Evolutionary conservation across 1,140 invertebrate species (phyloP).

Genomic region (Drosophila sechellia): DNA sequence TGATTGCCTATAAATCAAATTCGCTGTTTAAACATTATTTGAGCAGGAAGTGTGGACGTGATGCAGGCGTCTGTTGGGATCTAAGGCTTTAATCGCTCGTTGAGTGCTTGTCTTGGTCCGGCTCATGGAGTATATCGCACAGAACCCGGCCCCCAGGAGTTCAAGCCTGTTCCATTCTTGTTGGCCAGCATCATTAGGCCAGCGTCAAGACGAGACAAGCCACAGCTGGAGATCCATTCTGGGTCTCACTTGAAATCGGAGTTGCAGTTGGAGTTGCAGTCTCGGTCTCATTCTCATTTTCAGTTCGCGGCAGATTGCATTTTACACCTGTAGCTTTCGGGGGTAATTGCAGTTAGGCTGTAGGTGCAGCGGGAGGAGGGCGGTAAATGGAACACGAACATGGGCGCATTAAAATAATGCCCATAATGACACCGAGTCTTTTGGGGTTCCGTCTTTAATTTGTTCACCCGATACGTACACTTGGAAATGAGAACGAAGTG

Average conservation of each 20-base stretch:
- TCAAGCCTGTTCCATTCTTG: conserved; percentile 30
- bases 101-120: conserved; percentile 41
- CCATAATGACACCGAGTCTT: conserved; percentile 48
- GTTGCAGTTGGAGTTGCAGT: neutral
- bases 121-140: neutral
- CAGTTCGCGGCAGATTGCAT: conserved; percentile 56
- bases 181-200: conserved; percentile 68
- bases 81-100: conserved; percentile 65
- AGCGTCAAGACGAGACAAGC: conserved; percentile 24
- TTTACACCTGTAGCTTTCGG: conserved; percentile 80
- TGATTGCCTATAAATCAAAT: conserved; percentile 82
- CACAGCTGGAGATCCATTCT: conserved; percentile 60
- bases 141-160: conserved; percentile 4
- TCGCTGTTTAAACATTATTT: conserved; percentile 79
- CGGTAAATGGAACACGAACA: conserved; percentile 31
- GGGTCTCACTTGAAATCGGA: conserved; percentile 8
- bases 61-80: conserved; percentile 62
- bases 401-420: conserved; percentile 53
- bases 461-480: conserved; percentile 4
- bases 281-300: conserved; percentile 15
- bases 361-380: neutral
- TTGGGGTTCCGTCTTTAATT: conserved; percentile 11
- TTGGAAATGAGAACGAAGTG: neutral
- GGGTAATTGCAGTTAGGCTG: conserved; percentile 53
- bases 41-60: conserved; percentile 82